Base-by-base conservation (phyloP, 2,113 vertebrate species). In the Patagioenas fasciata region DNA sequence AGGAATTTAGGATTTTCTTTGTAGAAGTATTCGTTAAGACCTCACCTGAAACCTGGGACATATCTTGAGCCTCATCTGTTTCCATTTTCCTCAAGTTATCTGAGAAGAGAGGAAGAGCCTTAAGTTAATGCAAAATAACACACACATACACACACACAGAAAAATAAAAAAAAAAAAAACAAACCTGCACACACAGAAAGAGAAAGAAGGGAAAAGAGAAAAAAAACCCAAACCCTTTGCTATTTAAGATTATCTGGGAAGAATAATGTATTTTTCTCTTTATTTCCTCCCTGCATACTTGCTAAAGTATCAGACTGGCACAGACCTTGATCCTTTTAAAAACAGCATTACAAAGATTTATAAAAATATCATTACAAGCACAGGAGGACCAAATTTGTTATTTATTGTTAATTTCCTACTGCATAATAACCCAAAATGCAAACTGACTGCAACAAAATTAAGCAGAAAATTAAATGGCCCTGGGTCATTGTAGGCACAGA, bases 401-500 rank as follows among this genome's bases (percentile, higher is more conserved):
- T 99, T 99, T 99, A 99, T 99, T 99, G 99, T 99, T 99, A 99
- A 99, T 99, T 99, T 99, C 98, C 99, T 98, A 98, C 98, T 98
- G 99, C 99, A 98, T 99, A 99, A 99, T 99, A 99, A 99, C 99
- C 99, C 99, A 99, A 99, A 99, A 99, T 99, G 99, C 99, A 99
- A 99, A 99, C 98, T 99, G 99, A 99, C 99, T 99, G 99, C 99
- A 98, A 99, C 99, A 99, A 99, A 99, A 99, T 99, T 99, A 99
- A 99, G 99, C 99, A 99, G 99, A 99, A 99, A 99, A 99, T 99
- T 99, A 99, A 99, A 99, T 99, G 99, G 99, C 99, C 99, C 98
- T 96, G 97, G 99, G 99, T 99, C 99, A 99, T 98, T 97, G 97
- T 97, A 99, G 99, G 99, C 98, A 99, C 98, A 98, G 98, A 97